Percentiles rank a stretch among this genome's conserved stretches.
These are phyloP conservation scores for Pyrocephalus nanus DNA, from an alignment of 2,797 vertebrate species.

Conservation along the genomic window DNA sequence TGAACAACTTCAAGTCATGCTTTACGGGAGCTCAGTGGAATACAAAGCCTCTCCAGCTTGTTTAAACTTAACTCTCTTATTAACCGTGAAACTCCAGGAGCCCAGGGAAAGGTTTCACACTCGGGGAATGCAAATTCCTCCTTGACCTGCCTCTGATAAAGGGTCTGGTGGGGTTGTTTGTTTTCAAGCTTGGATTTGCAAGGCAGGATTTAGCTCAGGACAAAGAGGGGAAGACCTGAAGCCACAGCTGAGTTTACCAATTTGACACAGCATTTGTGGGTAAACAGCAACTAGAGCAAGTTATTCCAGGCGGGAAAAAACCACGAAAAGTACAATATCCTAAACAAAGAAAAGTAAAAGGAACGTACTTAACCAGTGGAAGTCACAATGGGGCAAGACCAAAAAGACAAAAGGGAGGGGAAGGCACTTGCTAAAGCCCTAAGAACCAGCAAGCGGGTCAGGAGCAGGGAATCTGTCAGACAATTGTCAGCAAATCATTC, in stretches of 20 bases:
- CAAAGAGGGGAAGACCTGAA: not conserved
- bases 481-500: not conserved
- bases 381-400: not conserved
- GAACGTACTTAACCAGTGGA: not conserved
- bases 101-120: not conserved
- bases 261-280: not conserved
- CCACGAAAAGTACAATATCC: not conserved
- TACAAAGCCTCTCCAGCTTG: not conserved
- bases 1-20: not conserved
- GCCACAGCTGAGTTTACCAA: rapidly evolving
- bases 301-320: not conserved
- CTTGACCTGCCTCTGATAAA: not conserved
- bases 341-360: not conserved
- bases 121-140: not conserved
- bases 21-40: not conserved
- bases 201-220: not conserved
- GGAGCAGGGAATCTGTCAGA: not conserved
- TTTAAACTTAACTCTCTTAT: not conserved
- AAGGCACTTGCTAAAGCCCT: not conserved
- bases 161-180: not conserved
- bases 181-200: not conserved
- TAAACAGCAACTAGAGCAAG: not conserved
- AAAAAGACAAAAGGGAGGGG: not conserved
- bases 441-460: not conserved
- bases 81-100: not conserved